Percentiles rank a stretch among this genome's conserved stretches.
Evolutionary conservation across 2,113 vertebrate genomes (phyloP).

Genomic region (Pelobates fuscus): DNA sequence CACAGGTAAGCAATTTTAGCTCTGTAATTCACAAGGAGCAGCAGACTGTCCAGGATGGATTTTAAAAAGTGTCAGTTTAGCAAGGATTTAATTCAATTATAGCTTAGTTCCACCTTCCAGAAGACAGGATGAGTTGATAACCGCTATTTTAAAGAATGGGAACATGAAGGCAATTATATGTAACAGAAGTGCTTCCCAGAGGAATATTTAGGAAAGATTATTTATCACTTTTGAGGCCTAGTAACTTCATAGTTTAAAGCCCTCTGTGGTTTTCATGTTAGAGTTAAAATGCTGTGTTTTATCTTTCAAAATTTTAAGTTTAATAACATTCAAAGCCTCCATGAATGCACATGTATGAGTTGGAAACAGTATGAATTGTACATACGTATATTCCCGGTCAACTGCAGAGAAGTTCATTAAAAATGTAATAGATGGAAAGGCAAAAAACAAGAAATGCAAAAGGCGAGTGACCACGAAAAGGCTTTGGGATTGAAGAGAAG

Average conservation of each 20-base stretch:
- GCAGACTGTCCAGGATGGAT: not conserved
- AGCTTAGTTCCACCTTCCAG: constrained; percentile 50
- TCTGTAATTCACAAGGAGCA: not conserved
- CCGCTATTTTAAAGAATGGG: constrained; percentile 48
- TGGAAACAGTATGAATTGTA: too few relatives aligned
- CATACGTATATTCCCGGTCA: too few relatives aligned
- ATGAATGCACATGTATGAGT: too few relatives aligned
- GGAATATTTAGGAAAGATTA: constrained; percentile 14
- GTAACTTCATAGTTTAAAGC: not conserved
- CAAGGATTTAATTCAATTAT: constrained; percentile 53
- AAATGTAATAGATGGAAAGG: too few relatives aligned
- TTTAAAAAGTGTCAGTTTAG: constrained; percentile 52
- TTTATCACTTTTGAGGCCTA: constrained; percentile 6
- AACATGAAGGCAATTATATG: constrained; percentile 50
- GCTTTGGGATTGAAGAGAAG: too few relatives aligned
- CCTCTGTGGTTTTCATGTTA: too few relatives aligned
- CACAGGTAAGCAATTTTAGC: constrained; percentile 1
- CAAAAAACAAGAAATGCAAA: too few relatives aligned
- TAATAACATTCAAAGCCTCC: too few relatives aligned
- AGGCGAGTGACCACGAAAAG: too few relatives aligned
- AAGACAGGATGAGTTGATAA: constrained; percentile 53
- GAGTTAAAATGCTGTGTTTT: too few relatives aligned
- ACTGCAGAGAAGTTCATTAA: too few relatives aligned
- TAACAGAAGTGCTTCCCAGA: constrained; percentile 33
- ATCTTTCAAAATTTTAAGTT: too few relatives aligned